Evolutionary conservation across 2,113 vertebrate species (phyloP).

Genomic region (Vicugna pacos): DNA sequence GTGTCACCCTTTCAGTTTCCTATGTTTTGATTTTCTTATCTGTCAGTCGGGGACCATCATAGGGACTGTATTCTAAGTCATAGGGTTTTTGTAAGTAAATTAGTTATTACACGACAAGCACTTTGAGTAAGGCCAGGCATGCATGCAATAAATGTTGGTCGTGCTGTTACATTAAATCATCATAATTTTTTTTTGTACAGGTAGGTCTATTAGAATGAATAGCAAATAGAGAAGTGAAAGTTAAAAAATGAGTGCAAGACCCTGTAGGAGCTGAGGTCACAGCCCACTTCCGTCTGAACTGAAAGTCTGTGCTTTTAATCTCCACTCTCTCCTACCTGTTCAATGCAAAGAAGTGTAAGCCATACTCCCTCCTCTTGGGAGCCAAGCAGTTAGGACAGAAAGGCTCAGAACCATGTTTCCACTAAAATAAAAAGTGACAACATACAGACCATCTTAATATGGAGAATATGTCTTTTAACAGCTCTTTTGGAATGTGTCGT

Average conservation of each 20-base stretch:
- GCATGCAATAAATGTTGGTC: neutral
- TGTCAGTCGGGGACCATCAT: neutral
- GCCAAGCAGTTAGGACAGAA: neutral
- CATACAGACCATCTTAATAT: neutral
- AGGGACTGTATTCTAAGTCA: neutral
- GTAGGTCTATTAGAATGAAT: neutral
- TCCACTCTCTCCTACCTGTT: neutral
- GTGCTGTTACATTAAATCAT: neutral
- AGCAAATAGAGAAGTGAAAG: neutral
- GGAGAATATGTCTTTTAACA: neutral
- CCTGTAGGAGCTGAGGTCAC: neutral
- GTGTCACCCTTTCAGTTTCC: too few species aligned
- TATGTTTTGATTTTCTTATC: neutral
- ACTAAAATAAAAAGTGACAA: neutral
- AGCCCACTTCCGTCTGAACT: neutral
- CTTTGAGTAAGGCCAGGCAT: neutral
- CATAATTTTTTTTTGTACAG: neutral
- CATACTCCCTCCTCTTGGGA: neutral
- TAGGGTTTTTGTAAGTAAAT: neutral
- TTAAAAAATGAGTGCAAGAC: neutral
- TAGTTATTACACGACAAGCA: neutral
- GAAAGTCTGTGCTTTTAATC: neutral
- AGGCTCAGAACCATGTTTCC: neutral
- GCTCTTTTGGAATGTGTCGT: neutral
- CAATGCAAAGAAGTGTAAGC: neutral